Conservation (phyloP, 2,113 vertebrate species). For the Porphyrio hochstetteri region DNA sequence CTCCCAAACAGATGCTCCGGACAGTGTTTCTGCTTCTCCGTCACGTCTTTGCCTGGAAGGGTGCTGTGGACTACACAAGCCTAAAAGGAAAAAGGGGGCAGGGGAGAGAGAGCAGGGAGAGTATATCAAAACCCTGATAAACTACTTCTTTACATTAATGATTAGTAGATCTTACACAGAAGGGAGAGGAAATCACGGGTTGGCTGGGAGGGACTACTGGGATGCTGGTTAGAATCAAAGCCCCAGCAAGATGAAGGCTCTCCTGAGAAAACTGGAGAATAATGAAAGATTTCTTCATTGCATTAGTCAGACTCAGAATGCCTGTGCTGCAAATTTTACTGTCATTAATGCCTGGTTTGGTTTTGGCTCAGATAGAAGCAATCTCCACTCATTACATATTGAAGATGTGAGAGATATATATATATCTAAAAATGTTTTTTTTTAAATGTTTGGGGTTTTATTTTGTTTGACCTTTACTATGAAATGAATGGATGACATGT, state of each 20-base stretch:
- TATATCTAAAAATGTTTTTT: too few relatives aligned
- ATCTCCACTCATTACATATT: background rate
- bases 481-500: background rate
- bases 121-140: background rate
- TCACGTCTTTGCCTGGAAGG: background rate
- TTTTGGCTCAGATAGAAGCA: background rate
- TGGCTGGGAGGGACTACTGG: background rate
- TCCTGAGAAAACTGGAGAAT: background rate
- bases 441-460: background rate
- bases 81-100: background rate
- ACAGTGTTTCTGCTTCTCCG: background rate
- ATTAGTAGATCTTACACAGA: background rate
- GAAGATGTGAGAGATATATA: background rate
- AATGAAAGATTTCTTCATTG: background rate
- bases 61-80: background rate
- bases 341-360: background rate
- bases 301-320: background rate
- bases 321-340: background rate
- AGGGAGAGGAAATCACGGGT: background rate
- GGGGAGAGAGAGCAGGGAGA: too few relatives aligned
- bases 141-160: background rate
- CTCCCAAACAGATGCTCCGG: conserved; percentile 40
- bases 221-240: background rate
- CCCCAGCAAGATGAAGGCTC: background rate
- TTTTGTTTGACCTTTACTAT: background rate